A percentile compares a stretch with the other conserved stretches of the same genome.
Conservation (phyloP, 2,797 vertebrate species). For the Danionella dracula region DNA sequence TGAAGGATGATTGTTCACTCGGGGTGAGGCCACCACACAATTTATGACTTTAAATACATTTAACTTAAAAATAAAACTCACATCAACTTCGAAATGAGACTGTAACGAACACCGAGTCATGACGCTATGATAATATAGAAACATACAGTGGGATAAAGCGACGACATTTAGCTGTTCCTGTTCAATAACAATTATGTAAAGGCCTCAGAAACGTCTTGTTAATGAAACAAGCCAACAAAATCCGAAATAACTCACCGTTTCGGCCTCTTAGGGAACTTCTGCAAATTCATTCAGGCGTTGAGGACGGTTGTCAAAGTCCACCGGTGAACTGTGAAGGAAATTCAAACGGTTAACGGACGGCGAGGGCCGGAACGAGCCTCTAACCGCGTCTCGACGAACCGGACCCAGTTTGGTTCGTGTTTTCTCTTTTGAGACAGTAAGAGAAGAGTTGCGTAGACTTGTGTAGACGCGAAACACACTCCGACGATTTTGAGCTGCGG, state of each 20-base stretch:
- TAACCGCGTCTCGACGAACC: background rate
- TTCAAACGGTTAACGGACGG: background rate
- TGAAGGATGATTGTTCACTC: background rate
- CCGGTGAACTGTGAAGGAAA: background rate
- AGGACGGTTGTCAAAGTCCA: background rate
- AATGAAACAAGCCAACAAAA: background rate
- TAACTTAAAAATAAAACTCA: background rate
- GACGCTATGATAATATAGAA: too few species aligned
- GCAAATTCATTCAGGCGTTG: background rate
- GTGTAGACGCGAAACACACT: background rate
- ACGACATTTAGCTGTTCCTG: too few species aligned
- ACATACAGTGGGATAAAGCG: background rate
- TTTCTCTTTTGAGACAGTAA: background rate
- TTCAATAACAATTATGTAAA: background rate
- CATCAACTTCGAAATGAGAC: too few species aligned
- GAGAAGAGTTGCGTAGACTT: background rate
- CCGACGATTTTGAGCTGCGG: background rate
- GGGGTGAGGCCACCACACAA: conserved; percentile 12
- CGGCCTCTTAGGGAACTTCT: background rate
- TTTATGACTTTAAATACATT: background rate
- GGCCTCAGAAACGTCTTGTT: background rate
- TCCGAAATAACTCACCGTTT: background rate
- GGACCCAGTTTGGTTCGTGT: background rate
- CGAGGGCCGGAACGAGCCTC: too few species aligned
- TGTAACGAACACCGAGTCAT: too few species aligned